Base-by-base conservation (phyloP, 2,797 vertebrate species). In the Hypotaenidia okinawae region DNA sequence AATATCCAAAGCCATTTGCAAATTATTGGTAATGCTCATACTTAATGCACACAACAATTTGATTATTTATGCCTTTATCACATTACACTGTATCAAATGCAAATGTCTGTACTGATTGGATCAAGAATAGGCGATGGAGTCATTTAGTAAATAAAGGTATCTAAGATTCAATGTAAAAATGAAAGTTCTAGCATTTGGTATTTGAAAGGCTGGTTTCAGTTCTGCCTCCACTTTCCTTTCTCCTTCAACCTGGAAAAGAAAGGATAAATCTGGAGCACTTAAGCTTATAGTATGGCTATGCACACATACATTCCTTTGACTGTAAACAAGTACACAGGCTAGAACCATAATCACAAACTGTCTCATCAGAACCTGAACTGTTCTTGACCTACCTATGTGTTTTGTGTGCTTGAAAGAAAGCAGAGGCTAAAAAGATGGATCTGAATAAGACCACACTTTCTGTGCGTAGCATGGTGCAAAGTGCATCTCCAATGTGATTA, bases 311-410 rank as follows among this genome's bases (percentile, higher is more conserved):
- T 62, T 61, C 7, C 13, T 84, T 90, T 77, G 47, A 23, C 32
- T 62, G 13, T 83, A 51, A 72, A 51, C 18, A 77, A 68, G 64
- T 33, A 64, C 10, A 21, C 17, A 25, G 61, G 5, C 43, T 63
- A 82, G 39, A 82, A 54, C 22, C 41, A 10, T 41, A 45, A 79
- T n/a, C 14, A 35, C 70, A 96, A 92, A 74, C 27, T 87, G 27
- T 37, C 70, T 94, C 77, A 89, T 43, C 45, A 89, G 89, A 91
- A 64, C 10, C 32, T 77, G 63, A 93, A 51, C 33, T 85, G 80
- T 27, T 69, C 13, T 22, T n/a, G 6, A 83, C 57, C 68, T 58
- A 10, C 4, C 19, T 8, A 30, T n/a, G 32, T 62, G 61, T 45
- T 77, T 89, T 68, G 15, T 54, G 47, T 27, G 32, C 49, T 64